phyloP scores from a whole-genome alignment of 2,797 vertebrate genomes.

The Holocentrus rufus region DNA sequence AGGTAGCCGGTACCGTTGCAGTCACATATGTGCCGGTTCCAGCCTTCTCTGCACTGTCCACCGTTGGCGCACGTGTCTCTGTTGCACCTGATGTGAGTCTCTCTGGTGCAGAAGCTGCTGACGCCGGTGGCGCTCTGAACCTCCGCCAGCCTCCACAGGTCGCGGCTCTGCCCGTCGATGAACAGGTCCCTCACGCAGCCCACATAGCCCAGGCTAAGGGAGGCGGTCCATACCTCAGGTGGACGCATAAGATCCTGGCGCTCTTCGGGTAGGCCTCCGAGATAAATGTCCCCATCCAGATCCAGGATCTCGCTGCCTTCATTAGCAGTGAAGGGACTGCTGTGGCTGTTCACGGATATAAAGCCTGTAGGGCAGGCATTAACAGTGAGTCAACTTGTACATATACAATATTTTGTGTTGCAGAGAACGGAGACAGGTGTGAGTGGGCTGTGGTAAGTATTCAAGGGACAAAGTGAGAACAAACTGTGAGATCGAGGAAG shows the following conservation, averaged over 20 bases:
- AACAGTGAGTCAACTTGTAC: slow-evolving; percentile 52
- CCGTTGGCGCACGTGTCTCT: slow-evolving; percentile 87
- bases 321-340: slow-evolving; percentile 88
- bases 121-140: slow-evolving; percentile 84
- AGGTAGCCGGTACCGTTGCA: slow-evolving; percentile 90
- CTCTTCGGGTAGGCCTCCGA: slow-evolving; percentile 90
- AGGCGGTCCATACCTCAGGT: slow-evolving; percentile 91
- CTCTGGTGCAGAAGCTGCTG: slow-evolving; percentile 87
- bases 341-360: slow-evolving; percentile 92
- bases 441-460: slow-evolving; percentile 65
- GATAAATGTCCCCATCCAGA: slow-evolving; percentile 92
- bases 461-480: slow-evolving; percentile 46
- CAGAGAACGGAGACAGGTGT: slow-evolving; percentile 67
- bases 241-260: slow-evolving; percentile 84
- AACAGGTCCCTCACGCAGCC: slow-evolving; percentile 94
- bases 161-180: slow-evolving; percentile 91
- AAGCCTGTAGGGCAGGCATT: slow-evolving; percentile 77
- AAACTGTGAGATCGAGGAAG: slow-evolving; percentile 60
- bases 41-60: slow-evolving; percentile 89
- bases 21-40: slow-evolving; percentile 95
- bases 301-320: slow-evolving; percentile 94
- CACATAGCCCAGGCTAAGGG: slow-evolving; percentile 90
- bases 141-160: slow-evolving; percentile 88
- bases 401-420: slow-evolving; percentile 55
- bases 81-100: slow-evolving; percentile 88